Evolutionary conservation across 2,113 vertebrate genomes (phyloP).

Genomic region (Corythornis madagascariensis): DNA sequence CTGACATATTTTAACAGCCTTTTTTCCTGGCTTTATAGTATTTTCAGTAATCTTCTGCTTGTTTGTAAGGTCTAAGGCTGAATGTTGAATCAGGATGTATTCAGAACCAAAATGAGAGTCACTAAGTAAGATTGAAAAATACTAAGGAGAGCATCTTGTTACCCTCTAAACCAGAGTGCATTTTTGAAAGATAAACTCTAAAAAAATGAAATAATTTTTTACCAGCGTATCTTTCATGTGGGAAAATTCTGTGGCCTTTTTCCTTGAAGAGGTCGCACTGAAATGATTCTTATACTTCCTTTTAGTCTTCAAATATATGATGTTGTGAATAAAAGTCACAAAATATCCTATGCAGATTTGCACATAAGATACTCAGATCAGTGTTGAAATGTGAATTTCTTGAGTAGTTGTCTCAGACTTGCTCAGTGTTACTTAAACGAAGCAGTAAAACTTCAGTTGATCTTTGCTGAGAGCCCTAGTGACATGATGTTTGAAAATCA

Average conservation of each 20-base stretch:
- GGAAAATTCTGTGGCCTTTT: neutral
- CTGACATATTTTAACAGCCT: neutral
- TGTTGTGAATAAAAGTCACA: neutral
- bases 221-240: neutral
- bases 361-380: neutral
- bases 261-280: neutral
- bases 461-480: neutral
- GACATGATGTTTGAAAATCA: neutral
- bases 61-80: neutral
- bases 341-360: neutral
- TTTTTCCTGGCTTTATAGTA: neutral
- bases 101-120: neutral
- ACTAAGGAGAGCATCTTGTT: neutral
- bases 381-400: neutral
- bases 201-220: neutral
- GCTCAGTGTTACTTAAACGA: neutral
- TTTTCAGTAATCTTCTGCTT: neutral
- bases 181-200: neutral
- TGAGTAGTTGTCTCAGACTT: neutral
- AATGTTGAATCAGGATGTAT: neutral
- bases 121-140: neutral
- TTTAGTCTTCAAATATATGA: slow-evolving; percentile 9
- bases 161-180: neutral
- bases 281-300: neutral
- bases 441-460: neutral